These are phyloP conservation scores for Neodiprion lecontei DNA, from an alignment of 1,140 invertebrate species.

Conservation along the genomic window DNA sequence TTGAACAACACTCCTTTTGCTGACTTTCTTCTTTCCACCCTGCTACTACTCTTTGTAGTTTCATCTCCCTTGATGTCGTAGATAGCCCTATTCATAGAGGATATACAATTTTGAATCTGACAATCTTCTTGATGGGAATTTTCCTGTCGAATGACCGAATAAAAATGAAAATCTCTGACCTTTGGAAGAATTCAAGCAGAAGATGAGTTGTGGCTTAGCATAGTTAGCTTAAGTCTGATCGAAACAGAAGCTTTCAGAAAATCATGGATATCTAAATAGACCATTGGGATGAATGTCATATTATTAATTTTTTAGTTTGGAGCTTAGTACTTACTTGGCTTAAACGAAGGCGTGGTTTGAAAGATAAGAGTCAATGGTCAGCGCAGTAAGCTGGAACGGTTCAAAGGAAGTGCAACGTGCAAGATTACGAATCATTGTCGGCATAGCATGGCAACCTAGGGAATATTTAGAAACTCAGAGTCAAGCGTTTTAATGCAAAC, in stretches of 20 bases:
- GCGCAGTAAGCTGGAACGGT: neutral
- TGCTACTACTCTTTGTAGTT: neutral
- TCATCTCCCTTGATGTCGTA: neutral
- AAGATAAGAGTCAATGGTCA: neutral
- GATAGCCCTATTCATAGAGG: slow-evolving; percentile 1
- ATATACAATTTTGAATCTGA: neutral
- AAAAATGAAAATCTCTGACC: neutral
- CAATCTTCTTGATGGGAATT: neutral
- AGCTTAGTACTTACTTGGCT: neutral
- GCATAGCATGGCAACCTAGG: too few species aligned
- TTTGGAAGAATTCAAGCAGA: neutral
- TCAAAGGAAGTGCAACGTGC: too few species aligned
- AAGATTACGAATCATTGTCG: too few species aligned
- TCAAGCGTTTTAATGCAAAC: too few species aligned
- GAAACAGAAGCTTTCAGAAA: neutral
- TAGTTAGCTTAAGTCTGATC: neutral
- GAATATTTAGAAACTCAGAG: too few species aligned
- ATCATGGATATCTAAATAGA: neutral
- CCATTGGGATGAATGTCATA: neutral
- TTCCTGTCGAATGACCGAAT: neutral
- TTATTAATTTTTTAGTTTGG: neutral
- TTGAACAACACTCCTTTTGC: neutral
- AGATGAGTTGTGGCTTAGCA: neutral
- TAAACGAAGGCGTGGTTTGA: neutral
- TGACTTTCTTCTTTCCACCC: neutral